A percentile compares a stretch with the other conserved stretches of the same genome.
Evolutionary conservation across 2,797 vertebrate genomes (phyloP).

Genomic region (Urophycis tenuis): DNA sequence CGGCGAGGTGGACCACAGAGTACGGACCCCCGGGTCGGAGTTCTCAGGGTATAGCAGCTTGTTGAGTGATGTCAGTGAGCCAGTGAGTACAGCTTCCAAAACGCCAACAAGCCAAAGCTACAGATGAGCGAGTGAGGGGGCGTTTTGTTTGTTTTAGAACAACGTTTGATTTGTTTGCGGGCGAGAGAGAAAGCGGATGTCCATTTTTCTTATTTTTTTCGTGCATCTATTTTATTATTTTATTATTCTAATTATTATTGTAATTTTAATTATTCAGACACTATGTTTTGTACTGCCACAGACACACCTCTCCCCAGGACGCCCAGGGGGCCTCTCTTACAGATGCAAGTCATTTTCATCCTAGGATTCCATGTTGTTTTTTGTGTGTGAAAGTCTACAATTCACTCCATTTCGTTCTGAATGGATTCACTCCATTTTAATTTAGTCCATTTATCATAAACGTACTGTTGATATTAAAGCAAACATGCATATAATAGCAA

Average conservation of each 20-base stretch:
- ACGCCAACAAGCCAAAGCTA: slow-evolving; percentile 99
- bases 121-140: slow-evolving; percentile 80
- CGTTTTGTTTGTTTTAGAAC: slow-evolving; percentile 52
- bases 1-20: slow-evolving; percentile 87
- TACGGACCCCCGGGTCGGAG: slow-evolving; percentile 93
- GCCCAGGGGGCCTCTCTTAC: slow-evolving; percentile 55
- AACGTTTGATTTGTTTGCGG: background rate
- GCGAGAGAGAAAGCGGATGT: slow-evolving; percentile 8
- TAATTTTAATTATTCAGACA: slow-evolving; percentile 66
- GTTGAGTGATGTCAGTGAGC: slow-evolving; percentile 95
- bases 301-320: slow-evolving; percentile 49
- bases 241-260: slow-evolving; percentile 70
- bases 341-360: slow-evolving; percentile 53
- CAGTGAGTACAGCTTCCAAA: slow-evolving; percentile 94
- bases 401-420: slow-evolving; percentile 58
- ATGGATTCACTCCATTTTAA: slow-evolving; percentile 62
- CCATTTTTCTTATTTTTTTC: slow-evolving; percentile 44
- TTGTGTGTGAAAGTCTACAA: slow-evolving; percentile 45
- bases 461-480: background rate
- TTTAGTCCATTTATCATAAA: slow-evolving; percentile 73
- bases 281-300: slow-evolving; percentile 57
- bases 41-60: slow-evolving; percentile 99
- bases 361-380: slow-evolving; percentile 30
- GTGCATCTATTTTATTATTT: slow-evolving; percentile 64
- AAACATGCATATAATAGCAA: slow-evolving; percentile 61